phyloP scores from a whole-genome alignment of 2,113 vertebrate species.

The Aleadryas rufinucha region DNA sequence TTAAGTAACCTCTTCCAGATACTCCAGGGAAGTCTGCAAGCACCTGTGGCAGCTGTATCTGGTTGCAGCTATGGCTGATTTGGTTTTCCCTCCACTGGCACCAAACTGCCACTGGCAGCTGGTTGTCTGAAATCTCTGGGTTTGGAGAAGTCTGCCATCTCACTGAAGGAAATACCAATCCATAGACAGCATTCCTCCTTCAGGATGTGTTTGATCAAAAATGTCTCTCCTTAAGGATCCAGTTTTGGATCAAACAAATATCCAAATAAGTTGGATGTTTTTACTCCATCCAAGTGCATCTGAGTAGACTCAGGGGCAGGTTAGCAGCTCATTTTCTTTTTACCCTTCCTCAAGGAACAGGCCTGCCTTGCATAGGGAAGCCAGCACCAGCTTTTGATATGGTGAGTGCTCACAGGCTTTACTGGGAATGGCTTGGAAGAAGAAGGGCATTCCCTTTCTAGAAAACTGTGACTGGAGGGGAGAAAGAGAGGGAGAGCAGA shows the following conservation, averaged over 20 bases:
- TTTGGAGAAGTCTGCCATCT: neutral
- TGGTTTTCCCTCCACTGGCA: rapidly evolving
- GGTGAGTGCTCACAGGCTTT: neutral
- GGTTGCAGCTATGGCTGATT: neutral
- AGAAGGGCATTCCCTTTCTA: neutral
- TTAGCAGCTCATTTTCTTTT: neutral
- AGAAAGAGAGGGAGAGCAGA: neutral
- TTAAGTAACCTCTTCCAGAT: neutral
- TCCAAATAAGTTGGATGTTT: neutral
- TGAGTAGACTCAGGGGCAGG: neutral
- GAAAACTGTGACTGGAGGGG: neutral
- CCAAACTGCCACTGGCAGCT: neutral
- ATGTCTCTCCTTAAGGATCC: neutral
- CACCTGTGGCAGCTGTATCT: neutral
- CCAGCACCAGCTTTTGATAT: neutral
- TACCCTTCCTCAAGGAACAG: neutral
- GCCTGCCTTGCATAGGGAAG: neutral
- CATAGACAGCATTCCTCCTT: neutral
- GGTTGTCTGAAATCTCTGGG: neutral
- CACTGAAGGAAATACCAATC: neutral
- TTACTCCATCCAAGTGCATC: neutral
- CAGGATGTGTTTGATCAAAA: neutral
- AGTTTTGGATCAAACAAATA: neutral
- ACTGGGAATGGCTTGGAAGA: neutral
- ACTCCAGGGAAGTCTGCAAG: neutral